Percentiles rank a stretch among this genome's conserved stretches.
Conservation (phyloP, 2,888 invertebrate genomes). For the Teinopalpus imperialis region DNA sequence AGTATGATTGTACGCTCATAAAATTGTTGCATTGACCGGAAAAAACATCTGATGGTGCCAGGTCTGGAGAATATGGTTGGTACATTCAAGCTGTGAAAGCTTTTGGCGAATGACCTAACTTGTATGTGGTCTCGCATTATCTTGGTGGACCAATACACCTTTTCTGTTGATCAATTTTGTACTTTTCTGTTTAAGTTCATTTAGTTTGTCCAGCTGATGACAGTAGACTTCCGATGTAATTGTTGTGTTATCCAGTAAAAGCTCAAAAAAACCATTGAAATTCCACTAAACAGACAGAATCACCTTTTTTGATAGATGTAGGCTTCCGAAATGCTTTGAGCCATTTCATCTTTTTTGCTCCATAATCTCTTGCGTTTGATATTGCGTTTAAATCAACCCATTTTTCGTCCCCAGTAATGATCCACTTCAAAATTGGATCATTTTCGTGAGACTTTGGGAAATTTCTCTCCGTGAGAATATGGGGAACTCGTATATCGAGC, state of each 20-base stretch:
- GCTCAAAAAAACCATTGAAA: neutral
- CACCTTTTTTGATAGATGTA: slow-evolving; percentile 28
- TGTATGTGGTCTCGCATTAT: no score
- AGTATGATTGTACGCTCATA: no score
- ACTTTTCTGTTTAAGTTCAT: slow-evolving; percentile 5
- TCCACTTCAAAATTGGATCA: slow-evolving; percentile 10
- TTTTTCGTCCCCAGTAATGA: neutral
- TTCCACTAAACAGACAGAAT: no score
- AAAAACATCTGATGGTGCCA: no score
- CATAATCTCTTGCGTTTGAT: slow-evolving; percentile 31
- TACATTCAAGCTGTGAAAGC: no score
- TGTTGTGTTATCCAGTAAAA: neutral
- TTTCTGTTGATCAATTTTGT: no score
- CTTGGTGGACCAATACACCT: no score
- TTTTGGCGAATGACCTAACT: no score
- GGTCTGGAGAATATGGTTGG: no score
- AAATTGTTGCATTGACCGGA: no score
- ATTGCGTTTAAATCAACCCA: neutral
- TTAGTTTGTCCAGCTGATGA: slow-evolving; percentile 4
- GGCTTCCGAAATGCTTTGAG: slow-evolving; percentile 26
- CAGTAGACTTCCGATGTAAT: slow-evolving; percentile 1
- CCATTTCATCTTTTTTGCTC: slow-evolving; percentile 32
- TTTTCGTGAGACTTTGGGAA: slow-evolving; percentile 16
- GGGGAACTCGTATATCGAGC: slow-evolving; percentile 1
- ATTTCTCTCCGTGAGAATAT: slow-evolving; percentile 5